Conservation (phyloP, 2,888 invertebrate genomes). For the Nipponacmea schrenckii region DNA sequence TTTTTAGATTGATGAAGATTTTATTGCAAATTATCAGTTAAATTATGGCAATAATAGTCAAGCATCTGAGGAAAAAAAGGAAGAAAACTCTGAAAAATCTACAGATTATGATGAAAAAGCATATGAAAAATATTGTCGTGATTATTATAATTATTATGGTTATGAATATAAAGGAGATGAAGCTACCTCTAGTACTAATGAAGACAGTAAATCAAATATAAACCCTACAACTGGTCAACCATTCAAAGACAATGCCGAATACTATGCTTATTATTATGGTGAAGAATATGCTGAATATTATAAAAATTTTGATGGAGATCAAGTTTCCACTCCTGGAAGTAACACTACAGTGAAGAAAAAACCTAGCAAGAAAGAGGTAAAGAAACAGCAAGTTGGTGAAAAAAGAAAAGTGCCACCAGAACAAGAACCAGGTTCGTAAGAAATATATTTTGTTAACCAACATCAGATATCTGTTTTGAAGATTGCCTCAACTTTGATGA, state of each 20-base stretch:
- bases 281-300: slow-evolving; percentile 46
- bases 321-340: slow-evolving; percentile 25
- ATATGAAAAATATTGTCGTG: slow-evolving; percentile 34
- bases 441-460: too few species aligned
- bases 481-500: too few species aligned
- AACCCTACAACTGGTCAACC: slow-evolving; percentile 16
- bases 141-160: slow-evolving; percentile 42
- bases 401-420: slow-evolving; percentile 37
- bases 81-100: slow-evolving; percentile 16
- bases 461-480: too few species aligned
- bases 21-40: slow-evolving; percentile 95
- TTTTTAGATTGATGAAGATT: slow-evolving; percentile 87
- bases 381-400: slow-evolving; percentile 39
- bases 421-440: slow-evolving; percentile 20
- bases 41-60: slow-evolving; percentile 74
- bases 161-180: slow-evolving; percentile 29
- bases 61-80: slow-evolving; percentile 20
- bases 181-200: slow-evolving; percentile 11
- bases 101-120: slow-evolving; percentile 27
- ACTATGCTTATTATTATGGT: slow-evolving; percentile 54
- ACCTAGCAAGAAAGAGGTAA: slow-evolving; percentile 35
- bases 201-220: slow-evolving; percentile 13
- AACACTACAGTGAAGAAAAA: slow-evolving; percentile 16
- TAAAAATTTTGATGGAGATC: slow-evolving; percentile 20
- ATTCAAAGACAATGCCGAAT: slow-evolving; percentile 40